Conservation (phyloP, 1,140 invertebrate species). For the Gryllus bimaculatus region DNA sequence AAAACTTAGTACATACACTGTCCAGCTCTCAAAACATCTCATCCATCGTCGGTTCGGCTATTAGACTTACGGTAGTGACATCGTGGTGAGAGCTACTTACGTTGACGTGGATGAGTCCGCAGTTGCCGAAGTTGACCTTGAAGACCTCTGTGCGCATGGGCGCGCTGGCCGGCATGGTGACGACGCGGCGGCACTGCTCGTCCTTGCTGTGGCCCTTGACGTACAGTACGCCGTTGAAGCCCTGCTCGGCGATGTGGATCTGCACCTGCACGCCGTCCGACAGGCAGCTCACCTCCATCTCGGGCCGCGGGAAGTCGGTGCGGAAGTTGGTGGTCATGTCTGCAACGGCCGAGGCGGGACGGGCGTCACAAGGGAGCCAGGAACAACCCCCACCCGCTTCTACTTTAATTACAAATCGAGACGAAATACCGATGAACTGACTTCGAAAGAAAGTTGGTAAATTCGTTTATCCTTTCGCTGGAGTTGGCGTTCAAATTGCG, state of each 20-base stretch:
- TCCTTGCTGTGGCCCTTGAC: conserved; percentile 92
- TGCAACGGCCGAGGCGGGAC: conserved; percentile 10
- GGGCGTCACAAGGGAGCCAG: too few species aligned
- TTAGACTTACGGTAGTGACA: too few species aligned
- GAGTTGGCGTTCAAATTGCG: too few species aligned
- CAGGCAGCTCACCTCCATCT: conserved; percentile 78
- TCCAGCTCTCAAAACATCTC: too few species aligned
- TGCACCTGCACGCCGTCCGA: conserved; percentile 86
- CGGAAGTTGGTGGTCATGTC: conserved; percentile 34
- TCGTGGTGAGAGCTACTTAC: conserved; percentile 57
- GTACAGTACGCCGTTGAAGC: conserved; percentile 85
- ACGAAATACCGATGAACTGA: too few species aligned
- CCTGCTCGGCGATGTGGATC: conserved; percentile 64
- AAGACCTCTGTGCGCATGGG: conserved; percentile 66
- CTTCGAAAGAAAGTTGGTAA: too few species aligned
- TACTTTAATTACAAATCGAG: too few species aligned
- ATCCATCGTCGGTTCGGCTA: too few species aligned
- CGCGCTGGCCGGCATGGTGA: conserved; percentile 58
- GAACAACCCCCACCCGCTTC: too few species aligned
- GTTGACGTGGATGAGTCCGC: conserved; percentile 83
- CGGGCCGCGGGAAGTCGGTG: conserved; percentile 75
- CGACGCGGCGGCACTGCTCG: conserved; percentile 71
- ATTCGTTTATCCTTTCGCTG: too few species aligned
- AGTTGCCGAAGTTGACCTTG: conserved; percentile 84
- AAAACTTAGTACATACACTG: too few species aligned